These are phyloP conservation scores for Hepsetus odoe DNA, from an alignment of 2,113 vertebrate species.

Conservation along the genomic window DNA sequence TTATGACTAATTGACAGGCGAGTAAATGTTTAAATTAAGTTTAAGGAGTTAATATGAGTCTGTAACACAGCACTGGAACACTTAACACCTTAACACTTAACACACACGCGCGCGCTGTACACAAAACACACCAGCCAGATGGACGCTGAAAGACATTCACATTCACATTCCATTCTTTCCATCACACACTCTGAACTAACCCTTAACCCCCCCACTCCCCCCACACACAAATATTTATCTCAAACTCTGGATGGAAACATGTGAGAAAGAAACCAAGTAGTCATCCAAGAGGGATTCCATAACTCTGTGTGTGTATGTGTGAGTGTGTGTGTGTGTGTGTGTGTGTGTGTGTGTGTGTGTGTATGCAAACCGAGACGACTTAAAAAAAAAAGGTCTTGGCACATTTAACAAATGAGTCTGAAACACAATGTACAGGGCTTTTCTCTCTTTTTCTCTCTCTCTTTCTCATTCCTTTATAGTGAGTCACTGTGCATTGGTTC, in stretches of 20 bases:
- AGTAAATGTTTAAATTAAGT: too few relatives aligned
- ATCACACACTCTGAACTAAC: too few relatives aligned
- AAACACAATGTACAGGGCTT: constrained; percentile 39
- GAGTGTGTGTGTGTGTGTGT: constrained; percentile 6
- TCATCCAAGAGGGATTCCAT: constrained; percentile 29
- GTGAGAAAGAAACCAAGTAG: constrained; percentile 22
- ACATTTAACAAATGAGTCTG: constrained; percentile 50
- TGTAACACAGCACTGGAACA: not conserved
- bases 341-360: constrained; percentile 27
- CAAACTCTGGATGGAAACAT: constrained; percentile 24
- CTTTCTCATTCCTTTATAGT: constrained; percentile 30
- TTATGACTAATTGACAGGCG: too few relatives aligned
- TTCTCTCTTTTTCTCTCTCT: constrained; percentile 6
- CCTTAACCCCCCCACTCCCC: too few relatives aligned
- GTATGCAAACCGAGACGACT: constrained; percentile 55
- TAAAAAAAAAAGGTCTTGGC: constrained; percentile 55
- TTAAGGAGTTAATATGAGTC: too few relatives aligned
- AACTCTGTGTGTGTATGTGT: constrained; percentile 26
- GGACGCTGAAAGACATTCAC: not conserved
- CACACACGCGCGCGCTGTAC: not conserved
- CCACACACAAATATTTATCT: constrained; percentile 32
- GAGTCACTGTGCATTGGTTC: constrained; percentile 27
- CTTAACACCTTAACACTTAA: not conserved
- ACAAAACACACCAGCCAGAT: not conserved
- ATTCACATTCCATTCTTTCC: too few relatives aligned